phyloP scores from a whole-genome alignment of 2,797 vertebrate genomes.

The Ibycter americanus region DNA sequence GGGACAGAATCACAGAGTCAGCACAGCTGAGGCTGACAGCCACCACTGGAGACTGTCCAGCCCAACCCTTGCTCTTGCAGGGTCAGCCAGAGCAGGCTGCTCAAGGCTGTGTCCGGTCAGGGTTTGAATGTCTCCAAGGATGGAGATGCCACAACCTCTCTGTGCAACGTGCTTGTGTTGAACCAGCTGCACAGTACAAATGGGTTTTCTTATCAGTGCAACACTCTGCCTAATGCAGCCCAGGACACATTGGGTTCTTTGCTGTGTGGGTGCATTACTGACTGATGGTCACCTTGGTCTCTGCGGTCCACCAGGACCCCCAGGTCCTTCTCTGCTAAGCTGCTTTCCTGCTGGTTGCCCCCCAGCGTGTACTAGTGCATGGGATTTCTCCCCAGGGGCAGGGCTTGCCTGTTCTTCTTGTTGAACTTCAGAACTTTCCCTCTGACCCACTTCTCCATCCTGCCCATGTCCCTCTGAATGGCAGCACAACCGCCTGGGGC shows the following conservation, averaged over 20 bases:
- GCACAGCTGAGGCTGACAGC: neutral
- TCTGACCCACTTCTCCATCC: too few species aligned
- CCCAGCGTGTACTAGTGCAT: too few species aligned
- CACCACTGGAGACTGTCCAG: neutral
- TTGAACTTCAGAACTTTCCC: too few species aligned
- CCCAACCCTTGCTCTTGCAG: neutral
- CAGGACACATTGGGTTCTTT: neutral
- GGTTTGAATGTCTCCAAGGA: neutral
- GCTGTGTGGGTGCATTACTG: neutral
- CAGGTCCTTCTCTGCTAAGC: too few species aligned
- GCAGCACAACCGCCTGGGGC: neutral
- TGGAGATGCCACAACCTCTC: neutral
- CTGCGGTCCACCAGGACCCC: neutral
- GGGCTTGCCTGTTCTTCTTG: too few species aligned
- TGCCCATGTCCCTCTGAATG: too few species aligned
- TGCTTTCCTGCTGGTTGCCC: too few species aligned
- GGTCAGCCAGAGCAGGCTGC: neutral
- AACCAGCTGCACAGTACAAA: neutral
- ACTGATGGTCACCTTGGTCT: neutral
- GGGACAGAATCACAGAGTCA: neutral
- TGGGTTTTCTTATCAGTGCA: neutral
- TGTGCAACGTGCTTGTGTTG: neutral
- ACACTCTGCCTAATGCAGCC: neutral
- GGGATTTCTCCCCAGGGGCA: too few species aligned
- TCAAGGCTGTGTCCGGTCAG: neutral